Conservation (phyloP, 2,113 vertebrate genomes). For the Chionomys nivalis region DNA sequence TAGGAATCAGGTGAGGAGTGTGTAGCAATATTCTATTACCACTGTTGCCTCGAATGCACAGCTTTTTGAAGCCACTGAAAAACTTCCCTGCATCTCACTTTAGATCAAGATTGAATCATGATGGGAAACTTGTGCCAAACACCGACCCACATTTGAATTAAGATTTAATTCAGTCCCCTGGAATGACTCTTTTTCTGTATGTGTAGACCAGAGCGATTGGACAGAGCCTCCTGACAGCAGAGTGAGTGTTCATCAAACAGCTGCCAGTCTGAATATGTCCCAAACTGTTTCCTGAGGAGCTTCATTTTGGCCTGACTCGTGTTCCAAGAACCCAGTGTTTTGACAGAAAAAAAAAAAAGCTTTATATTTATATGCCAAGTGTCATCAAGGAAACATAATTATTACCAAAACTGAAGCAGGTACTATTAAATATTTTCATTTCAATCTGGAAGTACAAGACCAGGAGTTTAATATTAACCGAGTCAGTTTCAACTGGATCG, state of each 20-base stretch:
- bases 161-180: neutral
- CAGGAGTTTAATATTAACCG: slow-evolving; percentile 73
- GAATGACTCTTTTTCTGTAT: neutral
- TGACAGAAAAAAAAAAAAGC: slow-evolving; percentile 16
- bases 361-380: slow-evolving; percentile 42
- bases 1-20: neutral
- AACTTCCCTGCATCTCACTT: neutral
- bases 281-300: slow-evolving; percentile 17
- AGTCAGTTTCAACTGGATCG: slow-evolving; percentile 50
- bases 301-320: slow-evolving; percentile 18
- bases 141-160: neutral
- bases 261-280: neutral
- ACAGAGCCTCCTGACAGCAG: neutral
- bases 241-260: neutral
- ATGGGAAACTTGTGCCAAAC: neutral
- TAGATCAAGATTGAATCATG: neutral
- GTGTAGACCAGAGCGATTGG: neutral
- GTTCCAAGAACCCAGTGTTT: neutral
- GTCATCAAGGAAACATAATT: slow-evolving; percentile 64
- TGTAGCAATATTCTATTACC: neutral
- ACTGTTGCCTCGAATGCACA: no score
- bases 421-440: slow-evolving; percentile 72
- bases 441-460: slow-evolving; percentile 70
- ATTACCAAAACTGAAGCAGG: slow-evolving; percentile 59
- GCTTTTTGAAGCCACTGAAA: neutral